phyloP scores from a whole-genome alignment of 35 echinoderm and acorn worm species.

The Anneissia japonica region DNA sequence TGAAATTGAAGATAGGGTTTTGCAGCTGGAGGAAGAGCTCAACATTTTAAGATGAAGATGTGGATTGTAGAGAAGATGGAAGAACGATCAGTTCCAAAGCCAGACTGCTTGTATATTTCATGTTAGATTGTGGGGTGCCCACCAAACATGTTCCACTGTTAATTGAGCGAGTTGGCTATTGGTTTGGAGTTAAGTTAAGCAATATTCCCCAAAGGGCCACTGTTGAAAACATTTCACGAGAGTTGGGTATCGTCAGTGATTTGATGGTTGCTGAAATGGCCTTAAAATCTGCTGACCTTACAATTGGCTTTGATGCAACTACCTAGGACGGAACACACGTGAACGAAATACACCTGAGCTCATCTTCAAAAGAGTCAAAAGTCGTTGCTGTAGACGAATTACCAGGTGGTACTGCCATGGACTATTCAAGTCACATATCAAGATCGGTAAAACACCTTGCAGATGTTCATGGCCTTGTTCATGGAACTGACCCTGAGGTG shows the following conservation, averaged over 20 bases:
- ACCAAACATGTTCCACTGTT: neutral
- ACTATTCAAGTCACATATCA: conserved; percentile 18
- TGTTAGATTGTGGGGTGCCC: neutral
- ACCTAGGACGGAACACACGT: conserved; percentile 48
- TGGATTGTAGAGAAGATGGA: neutral
- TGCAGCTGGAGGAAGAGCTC: neutral
- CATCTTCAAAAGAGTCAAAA: neutral
- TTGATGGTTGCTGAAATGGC: conserved; percentile 7
- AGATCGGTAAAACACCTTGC: conserved; percentile 4
- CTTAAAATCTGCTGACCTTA: neutral
- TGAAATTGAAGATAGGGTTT: neutral
- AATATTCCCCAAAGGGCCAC: conserved; percentile 6
- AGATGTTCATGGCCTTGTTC: neutral
- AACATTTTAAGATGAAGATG: neutral
- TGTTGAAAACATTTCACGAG: conserved; percentile 32
- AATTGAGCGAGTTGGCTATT: neutral
- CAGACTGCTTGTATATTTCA: neutral
- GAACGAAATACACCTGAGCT: conserved; percentile 22
- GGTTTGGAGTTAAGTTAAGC: neutral
- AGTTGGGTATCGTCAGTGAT: conserved; percentile 24
- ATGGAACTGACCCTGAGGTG: neutral
- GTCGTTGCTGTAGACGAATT: conserved; percentile 33
- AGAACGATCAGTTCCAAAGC: neutral
- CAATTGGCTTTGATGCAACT: conserved; percentile 48
- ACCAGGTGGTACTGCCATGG: conserved; percentile 28